Evolutionary conservation across 2,888 invertebrate genomes (phyloP).

Genomic region (Branchellion lobata): DNA sequence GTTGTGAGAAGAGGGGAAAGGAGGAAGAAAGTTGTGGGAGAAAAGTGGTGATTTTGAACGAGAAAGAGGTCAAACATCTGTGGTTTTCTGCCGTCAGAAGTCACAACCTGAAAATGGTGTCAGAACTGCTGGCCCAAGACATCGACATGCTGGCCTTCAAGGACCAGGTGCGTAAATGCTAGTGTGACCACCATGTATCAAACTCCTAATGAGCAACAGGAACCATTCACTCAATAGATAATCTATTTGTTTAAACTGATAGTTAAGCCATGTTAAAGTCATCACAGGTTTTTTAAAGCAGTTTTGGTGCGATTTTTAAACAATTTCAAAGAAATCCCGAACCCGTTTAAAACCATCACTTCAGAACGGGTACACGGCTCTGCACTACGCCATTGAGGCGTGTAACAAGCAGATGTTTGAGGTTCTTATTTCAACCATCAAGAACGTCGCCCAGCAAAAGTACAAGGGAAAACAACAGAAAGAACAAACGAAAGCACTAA

Average conservation of each 20-base stretch:
- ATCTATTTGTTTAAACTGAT: too few species aligned
- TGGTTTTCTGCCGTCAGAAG: slow-evolving; percentile 5
- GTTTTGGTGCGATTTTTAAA: too few species aligned
- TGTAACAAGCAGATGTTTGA: neutral
- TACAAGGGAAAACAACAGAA: neutral
- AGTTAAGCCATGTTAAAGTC: too few species aligned
- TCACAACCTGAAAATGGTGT: neutral
- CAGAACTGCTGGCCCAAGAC: neutral
- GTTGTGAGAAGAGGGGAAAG: too few species aligned
- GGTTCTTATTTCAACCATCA: slow-evolving; percentile 30
- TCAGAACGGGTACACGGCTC: slow-evolving; percentile 40
- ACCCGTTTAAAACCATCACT: too few species aligned
- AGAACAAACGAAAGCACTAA: neutral
- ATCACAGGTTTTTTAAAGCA: too few species aligned
- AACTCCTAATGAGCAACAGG: too few species aligned
- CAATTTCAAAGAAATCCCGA: too few species aligned
- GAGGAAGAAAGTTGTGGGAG: neutral
- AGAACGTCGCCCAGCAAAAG: neutral
- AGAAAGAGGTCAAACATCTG: slow-evolving; percentile 1
- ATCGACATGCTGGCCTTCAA: neutral
- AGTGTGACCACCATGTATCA: too few species aligned
- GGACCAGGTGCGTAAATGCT: neutral
- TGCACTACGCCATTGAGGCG: slow-evolving; percentile 36
- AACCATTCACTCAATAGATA: too few species aligned
- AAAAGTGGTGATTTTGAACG: slow-evolving; percentile 7